These are phyloP conservation scores for Sussaba pulchella DNA, from an alignment of 2,888 invertebrate species.

Conservation along the genomic window DNA sequence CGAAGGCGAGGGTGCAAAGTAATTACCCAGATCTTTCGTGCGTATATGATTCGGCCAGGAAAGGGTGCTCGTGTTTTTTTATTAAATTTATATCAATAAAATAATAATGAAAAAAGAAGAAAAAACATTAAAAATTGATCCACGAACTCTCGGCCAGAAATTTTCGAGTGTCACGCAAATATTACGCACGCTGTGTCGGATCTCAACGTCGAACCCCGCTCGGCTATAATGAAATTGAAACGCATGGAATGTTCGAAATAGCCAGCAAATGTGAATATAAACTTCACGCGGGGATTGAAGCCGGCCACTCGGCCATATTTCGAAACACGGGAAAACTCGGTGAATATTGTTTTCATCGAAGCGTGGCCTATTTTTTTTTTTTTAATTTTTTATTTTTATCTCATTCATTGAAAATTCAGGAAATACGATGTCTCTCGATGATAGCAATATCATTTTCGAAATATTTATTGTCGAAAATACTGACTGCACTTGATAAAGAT, in stretches of 20 bases:
- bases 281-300: constrained; percentile 19
- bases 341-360: no score
- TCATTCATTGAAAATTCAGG: constrained; percentile 22
- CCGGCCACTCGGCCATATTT: constrained; percentile 25
- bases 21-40: constrained; percentile 37
- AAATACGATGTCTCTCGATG: not conserved
- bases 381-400: not conserved
- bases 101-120: not conserved
- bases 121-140: constrained; percentile 25
- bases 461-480: constrained; percentile 24
- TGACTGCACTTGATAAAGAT: not conserved
- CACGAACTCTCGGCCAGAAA: not conserved
- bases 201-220: no score
- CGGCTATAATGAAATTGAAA: constrained; percentile 9
- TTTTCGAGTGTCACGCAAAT: not conserved
- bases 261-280: constrained; percentile 38
- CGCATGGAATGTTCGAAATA: constrained; percentile 55
- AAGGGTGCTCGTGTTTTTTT: no score
- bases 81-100: no score
- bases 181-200: not conserved
- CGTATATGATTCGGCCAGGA: not conserved
- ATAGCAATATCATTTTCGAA: constrained; percentile 29
- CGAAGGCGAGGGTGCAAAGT: constrained; percentile 35
- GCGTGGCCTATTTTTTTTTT: not conserved
- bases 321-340: not conserved